phyloP scores from a whole-genome alignment of 2,797 vertebrate genomes.

The Enteromius paludinosus region DNA sequence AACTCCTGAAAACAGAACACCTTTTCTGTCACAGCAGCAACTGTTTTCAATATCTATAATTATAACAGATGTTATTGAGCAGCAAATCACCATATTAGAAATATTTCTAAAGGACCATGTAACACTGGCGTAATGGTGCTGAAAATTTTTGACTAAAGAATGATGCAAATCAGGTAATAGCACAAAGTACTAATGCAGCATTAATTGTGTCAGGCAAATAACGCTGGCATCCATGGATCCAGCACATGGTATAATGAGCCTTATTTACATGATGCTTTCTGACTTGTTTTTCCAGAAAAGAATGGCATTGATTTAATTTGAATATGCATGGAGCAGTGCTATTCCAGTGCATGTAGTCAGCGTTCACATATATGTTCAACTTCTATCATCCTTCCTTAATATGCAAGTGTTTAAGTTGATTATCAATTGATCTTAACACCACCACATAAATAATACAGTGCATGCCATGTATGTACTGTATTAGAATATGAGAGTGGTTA shows the following conservation, averaged over 20 bases:
- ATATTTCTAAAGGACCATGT: background rate
- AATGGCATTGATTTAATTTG: constrained; percentile 9
- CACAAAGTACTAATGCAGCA: background rate
- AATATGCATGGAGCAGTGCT: background rate
- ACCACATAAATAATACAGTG: background rate
- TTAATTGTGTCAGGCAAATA: constrained; percentile 8
- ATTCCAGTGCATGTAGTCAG: background rate
- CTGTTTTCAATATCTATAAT: background rate
- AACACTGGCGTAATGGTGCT: background rate
- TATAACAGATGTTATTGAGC: background rate
- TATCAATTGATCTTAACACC: background rate
- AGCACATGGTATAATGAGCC: background rate
- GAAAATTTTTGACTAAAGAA: background rate
- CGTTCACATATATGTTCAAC: background rate
- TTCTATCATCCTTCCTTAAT: background rate
- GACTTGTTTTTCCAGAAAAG: constrained; percentile 16
- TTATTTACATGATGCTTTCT: constrained; percentile 2
- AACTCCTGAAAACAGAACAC: background rate
- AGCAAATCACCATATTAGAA: background rate
- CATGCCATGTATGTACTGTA: background rate
- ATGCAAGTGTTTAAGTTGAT: background rate
- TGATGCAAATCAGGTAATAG: background rate
- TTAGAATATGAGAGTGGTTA: background rate
- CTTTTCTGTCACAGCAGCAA: background rate
- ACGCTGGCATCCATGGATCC: background rate